phyloP scores from a whole-genome alignment of 2,797 vertebrate genomes.

The Darevskia nairensis region DNA sequence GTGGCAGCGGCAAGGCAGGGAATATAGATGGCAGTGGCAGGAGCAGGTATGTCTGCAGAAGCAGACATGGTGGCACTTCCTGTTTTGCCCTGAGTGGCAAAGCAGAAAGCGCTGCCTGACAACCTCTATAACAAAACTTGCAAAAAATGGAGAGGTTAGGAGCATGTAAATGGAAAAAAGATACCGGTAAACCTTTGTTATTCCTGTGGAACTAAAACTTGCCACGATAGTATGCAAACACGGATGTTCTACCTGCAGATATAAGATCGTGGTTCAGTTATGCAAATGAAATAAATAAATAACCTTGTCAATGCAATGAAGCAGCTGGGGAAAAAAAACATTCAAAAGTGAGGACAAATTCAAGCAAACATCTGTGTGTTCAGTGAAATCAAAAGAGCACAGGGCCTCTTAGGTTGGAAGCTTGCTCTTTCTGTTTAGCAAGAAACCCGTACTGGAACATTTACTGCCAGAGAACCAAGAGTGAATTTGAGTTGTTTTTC shows the following conservation, averaged over 20 bases:
- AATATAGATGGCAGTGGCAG: too few relatives aligned
- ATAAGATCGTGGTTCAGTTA: background rate
- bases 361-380: slow-evolving; percentile 18
- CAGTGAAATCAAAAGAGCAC: slow-evolving; percentile 17
- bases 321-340: background rate
- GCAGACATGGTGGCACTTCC: too few relatives aligned
- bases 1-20: accelerated
- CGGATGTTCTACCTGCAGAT: background rate
- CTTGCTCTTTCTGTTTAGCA: slow-evolving; percentile 26
- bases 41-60: too few relatives aligned
- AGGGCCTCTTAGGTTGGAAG: slow-evolving; percentile 10
- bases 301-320: background rate
- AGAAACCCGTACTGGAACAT: slow-evolving; percentile 29
- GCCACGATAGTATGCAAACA: background rate
- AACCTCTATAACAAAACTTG: background rate
- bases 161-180: background rate
- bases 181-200: too few relatives aligned
- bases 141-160: background rate
- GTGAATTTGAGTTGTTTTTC: slow-evolving; percentile 51
- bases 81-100: too few relatives aligned
- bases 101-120: too few relatives aligned
- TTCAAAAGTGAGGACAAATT: background rate
- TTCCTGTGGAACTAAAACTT: background rate
- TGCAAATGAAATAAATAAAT: background rate
- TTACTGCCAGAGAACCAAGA: slow-evolving; percentile 54